phyloP scores from a whole-genome alignment of 2,113 vertebrate genomes.

The Melanostigma gelatinosum region DNA sequence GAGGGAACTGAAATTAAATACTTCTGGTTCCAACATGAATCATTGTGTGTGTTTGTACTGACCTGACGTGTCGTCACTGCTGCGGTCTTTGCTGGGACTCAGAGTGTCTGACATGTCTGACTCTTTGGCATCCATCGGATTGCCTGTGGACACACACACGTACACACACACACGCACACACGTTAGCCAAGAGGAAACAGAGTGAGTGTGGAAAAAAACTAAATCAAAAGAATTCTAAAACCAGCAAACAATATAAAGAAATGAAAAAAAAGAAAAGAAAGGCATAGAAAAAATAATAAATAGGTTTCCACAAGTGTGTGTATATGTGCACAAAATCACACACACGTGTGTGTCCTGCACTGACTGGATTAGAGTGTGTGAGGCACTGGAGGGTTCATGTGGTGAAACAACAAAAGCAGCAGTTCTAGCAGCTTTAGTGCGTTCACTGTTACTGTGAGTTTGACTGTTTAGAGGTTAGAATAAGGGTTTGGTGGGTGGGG shows the following conservation, averaged over 20 bases:
- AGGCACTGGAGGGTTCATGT: not conserved
- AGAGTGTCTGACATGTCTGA: conserved; percentile 98
- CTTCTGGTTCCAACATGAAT: not conserved
- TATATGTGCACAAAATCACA: no score
- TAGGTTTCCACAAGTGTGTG: not conserved
- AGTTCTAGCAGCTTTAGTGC: no score
- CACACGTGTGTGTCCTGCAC: not conserved
- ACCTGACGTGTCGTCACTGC: conserved; percentile 99
- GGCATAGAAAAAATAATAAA: not conserved
- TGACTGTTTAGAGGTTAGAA: no score
- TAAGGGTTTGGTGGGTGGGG: no score
- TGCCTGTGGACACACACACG: conserved; percentile 81
- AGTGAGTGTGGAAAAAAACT: not conserved
- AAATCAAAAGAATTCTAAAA: not conserved
- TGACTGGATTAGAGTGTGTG: not conserved
- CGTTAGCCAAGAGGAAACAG: not conserved
- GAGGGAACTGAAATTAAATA: not conserved
- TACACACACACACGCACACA: conserved; percentile 14
- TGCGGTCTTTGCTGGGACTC: conserved; percentile 97
- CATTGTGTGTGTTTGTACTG: conserved; percentile 17
- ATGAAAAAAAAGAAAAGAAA: not conserved
- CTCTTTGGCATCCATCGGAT: conserved; percentile 92
- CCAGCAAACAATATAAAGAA: not conserved
- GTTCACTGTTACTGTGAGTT: no score
- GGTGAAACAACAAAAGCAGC: no score